These are phyloP conservation scores for Patella depressa DNA, from an alignment of 2,888 invertebrate species.

Conservation along the genomic window DNA sequence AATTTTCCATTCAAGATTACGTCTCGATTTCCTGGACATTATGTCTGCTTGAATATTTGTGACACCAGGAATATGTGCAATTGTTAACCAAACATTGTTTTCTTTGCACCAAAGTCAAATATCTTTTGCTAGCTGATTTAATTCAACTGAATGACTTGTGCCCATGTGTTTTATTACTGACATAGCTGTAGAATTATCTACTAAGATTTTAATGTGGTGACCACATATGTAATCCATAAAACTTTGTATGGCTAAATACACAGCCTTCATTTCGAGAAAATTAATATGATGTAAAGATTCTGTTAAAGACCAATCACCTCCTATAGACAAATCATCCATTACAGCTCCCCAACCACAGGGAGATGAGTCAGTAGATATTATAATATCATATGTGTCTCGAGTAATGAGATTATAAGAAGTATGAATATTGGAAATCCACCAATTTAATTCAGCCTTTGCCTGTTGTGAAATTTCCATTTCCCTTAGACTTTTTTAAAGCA, in stretches of 20 bases:
- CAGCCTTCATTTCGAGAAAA: slow-evolving; percentile 2
- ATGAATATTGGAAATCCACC: slow-evolving; percentile 26
- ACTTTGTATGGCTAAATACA: neutral
- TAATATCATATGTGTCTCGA: neutral
- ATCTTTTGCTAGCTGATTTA: slow-evolving; percentile 11
- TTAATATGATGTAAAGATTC: slow-evolving; percentile 12
- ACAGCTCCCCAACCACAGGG: slow-evolving; percentile 19
- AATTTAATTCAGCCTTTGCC: slow-evolving; percentile 14
- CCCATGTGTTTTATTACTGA: slow-evolving; percentile 21
- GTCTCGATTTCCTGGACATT: neutral
- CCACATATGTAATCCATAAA: neutral
- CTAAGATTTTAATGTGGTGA: slow-evolving; percentile 13
- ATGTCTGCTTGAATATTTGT: slow-evolving; percentile 23
- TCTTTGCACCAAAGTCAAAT: slow-evolving; percentile 11
- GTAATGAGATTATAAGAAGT: neutral
- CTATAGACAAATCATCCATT: neutral
- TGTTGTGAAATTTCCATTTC: neutral
- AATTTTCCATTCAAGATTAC: slow-evolving; percentile 26
- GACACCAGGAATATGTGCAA: slow-evolving; percentile 22
- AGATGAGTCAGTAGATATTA: slow-evolving; percentile 5
- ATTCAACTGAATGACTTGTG: slow-evolving; percentile 12
- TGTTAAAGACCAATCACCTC: no score
- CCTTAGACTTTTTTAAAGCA: slow-evolving; percentile 20
- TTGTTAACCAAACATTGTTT: slow-evolving; percentile 23
- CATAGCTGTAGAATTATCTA: slow-evolving; percentile 23